Evolutionary conservation across 2,797 vertebrate genomes (phyloP).

Genomic region (Spheniscus humboldti): DNA sequence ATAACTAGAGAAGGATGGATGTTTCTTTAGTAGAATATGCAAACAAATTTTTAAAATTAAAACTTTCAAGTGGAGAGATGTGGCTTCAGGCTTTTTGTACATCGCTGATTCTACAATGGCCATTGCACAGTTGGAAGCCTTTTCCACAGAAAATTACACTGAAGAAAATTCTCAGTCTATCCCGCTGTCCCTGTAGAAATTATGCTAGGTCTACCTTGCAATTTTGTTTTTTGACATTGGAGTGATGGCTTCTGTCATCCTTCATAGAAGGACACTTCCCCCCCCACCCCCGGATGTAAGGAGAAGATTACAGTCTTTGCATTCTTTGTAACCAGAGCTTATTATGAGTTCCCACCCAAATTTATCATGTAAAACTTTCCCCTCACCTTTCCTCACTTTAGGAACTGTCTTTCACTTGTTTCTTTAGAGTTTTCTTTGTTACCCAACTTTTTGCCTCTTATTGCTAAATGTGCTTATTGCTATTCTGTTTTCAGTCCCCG

Average conservation of each 20-base stretch:
- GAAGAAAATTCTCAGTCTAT: conserved; percentile 16
- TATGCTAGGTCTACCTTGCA: background rate
- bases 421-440: background rate
- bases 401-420: background rate
- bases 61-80: background rate
- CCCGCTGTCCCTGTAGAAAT: conserved; percentile 8
- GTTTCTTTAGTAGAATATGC: background rate
- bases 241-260: background rate
- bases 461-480: background rate
- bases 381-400: background rate
- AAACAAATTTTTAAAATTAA: background rate
- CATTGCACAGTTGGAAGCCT: background rate
- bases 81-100: background rate
- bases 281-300: background rate
- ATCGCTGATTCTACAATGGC: background rate
- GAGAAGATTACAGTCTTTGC: background rate
- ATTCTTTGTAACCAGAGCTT: background rate
- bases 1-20: background rate
- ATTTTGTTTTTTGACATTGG: background rate
- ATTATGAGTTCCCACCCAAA: background rate
- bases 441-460: background rate
- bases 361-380: background rate
- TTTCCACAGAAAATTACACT: conserved; percentile 38
- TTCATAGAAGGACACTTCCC: background rate
- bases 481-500: background rate